Conservation (phyloP, 1,140 invertebrate species). For the Drosophila nigromelanica region DNA sequence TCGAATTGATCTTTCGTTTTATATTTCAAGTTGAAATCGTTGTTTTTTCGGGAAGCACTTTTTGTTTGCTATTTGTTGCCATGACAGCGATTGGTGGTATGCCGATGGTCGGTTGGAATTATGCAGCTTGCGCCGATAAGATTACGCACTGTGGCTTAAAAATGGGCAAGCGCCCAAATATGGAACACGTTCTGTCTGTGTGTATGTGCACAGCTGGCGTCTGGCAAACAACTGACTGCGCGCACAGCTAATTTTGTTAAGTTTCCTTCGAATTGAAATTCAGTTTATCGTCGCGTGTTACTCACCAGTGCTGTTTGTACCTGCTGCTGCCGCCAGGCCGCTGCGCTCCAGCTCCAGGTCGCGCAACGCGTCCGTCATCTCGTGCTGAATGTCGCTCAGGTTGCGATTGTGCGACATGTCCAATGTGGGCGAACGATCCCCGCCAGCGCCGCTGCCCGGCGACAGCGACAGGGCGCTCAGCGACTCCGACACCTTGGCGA, state of each 20-base stretch:
- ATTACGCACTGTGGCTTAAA: slow-evolving; percentile 53
- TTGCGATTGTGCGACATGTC: slow-evolving; percentile 90
- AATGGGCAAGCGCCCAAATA: slow-evolving; percentile 36
- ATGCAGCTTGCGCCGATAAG: slow-evolving; percentile 53
- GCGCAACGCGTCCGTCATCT: slow-evolving; percentile 89
- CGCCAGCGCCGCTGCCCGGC: slow-evolving; percentile 59
- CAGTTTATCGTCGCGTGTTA: slow-evolving; percentile 23
- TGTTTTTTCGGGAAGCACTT: slow-evolving; percentile 30
- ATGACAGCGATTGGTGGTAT: slow-evolving; percentile 63
- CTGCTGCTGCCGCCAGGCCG: slow-evolving; percentile 7
- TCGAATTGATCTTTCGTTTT: slow-evolving; percentile 9
- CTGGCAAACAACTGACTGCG: slow-evolving; percentile 41
- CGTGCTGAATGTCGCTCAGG: slow-evolving; percentile 89
- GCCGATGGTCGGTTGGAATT: slow-evolving; percentile 3
- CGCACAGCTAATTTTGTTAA: background rate
- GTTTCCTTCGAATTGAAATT: background rate
- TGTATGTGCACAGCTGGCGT: slow-evolving; percentile 39
- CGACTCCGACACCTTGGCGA: slow-evolving; percentile 40
- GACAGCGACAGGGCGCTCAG: slow-evolving; percentile 56
- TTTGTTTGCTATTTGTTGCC: slow-evolving; percentile 70
- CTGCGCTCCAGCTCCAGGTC: slow-evolving; percentile 84
- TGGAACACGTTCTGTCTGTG: background rate
- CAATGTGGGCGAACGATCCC: slow-evolving; percentile 87
- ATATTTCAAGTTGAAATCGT: slow-evolving; percentile 7
- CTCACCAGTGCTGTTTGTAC: slow-evolving; percentile 48